Evolutionary conservation across 2,888 invertebrate genomes (phyloP), one percentile per base, ranked within the genome.

Genomic region (Hyppa rectilinea): DNA sequence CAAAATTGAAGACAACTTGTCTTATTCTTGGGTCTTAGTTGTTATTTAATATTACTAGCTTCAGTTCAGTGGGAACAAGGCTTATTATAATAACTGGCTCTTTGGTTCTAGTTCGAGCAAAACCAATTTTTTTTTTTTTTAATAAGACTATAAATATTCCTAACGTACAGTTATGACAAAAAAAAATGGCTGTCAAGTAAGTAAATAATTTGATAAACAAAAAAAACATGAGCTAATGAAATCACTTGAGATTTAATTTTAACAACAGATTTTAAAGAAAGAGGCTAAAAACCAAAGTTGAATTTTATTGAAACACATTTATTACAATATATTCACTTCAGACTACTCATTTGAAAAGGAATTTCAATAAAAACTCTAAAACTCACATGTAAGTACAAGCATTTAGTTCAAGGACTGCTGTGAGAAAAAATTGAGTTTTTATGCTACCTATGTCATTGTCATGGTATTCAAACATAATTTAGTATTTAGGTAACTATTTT

Each of bases 381-480:
- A 38, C 23, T 64, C n/a, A 29, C 17, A 10, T 14, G n/a, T n/a
- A 23, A 1, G n/a, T 23, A 43, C 5, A 26, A 26, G 5, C 12
- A 47, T 31, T 34, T 29, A 34, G 14, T 64, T 61, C 77, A 78
- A 74, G 73, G 78, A 78, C 60, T 9, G 17, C 14, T 40, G 68
- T 78, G 63, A 49, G 68, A 73, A 78, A 68, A 69, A 34, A 17
- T 1, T 29, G 14, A 50, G 52, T 69, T 78, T 77, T 78, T 73
- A 50, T 67, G 52, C 2, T 52, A 67, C 5, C 29, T 50, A 59
- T 43, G 49, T 52, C 60, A 69, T 14, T 68, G 73, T 78, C 74
- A 77, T 63, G 43, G 20, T 64, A 29, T 31, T 20, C 34, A 6
- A 55, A 29, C n/a, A 3, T 34, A n/a, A n/a, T n/a, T n/a, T n/a